A percentile compares a stretch with the other conserved stretches of the same genome.
Conservation (phyloP, 2,797 vertebrate genomes). For the Pogonophryne albipinna region DNA sequence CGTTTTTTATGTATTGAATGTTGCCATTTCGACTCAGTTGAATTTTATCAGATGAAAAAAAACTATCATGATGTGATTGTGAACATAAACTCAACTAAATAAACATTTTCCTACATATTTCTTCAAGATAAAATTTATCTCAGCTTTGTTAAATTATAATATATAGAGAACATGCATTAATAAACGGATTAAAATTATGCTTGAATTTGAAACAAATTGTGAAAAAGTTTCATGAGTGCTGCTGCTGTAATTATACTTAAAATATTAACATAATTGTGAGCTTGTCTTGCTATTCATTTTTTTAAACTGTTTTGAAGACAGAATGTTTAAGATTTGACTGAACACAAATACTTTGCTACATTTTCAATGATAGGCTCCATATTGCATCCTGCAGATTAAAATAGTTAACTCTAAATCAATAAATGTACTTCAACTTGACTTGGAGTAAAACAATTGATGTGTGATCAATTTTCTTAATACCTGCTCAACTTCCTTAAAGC, state of each 20-base stretch:
- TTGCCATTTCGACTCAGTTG: neutral
- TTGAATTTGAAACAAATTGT: neutral
- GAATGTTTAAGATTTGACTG: too few relatives aligned
- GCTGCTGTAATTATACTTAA: too few relatives aligned
- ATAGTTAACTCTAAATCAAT: neutral
- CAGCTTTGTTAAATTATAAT: neutral
- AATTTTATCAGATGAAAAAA: too few relatives aligned
- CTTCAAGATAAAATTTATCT: neutral
- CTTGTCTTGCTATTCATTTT: too few relatives aligned
- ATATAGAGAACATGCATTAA: neutral
- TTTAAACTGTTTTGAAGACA: too few relatives aligned
- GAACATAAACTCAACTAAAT: neutral
- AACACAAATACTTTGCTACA: neutral
- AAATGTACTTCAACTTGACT: neutral
- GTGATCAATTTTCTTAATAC: slow-evolving; percentile 20
- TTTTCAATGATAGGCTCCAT: neutral
- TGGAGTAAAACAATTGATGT: neutral
- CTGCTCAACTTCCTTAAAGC: neutral
- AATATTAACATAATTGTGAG: too few relatives aligned
- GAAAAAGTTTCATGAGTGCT: too few relatives aligned
- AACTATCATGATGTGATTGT: neutral
- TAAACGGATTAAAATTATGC: neutral
- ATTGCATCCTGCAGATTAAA: neutral
- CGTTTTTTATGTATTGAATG: neutral
- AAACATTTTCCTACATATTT: neutral